Percentiles rank a stretch among this genome's conserved stretches.
Evolutionary conservation across 2,113 vertebrate genomes (phyloP).

Genomic region (Phycodurus eques): DNA sequence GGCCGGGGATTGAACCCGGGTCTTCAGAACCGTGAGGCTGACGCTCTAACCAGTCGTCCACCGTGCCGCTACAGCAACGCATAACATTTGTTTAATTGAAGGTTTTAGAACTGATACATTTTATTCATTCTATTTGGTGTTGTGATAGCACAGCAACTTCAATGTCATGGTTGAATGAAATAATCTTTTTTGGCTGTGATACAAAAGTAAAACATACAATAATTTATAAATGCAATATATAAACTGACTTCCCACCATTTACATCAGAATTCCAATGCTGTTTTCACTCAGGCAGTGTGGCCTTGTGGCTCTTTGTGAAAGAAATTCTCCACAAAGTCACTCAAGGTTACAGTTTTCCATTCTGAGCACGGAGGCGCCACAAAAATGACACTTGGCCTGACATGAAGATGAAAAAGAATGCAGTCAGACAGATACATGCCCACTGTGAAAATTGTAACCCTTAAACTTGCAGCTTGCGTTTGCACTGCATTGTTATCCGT

Average conservation of each 20-base stretch:
- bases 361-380: conserved; percentile 32
- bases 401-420: conserved; percentile 53
- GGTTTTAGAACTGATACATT: too few relatives aligned
- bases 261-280: not conserved
- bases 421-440: conserved; percentile 44
- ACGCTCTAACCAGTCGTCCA: too few relatives aligned
- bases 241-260: too few relatives aligned
- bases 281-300: not conserved
- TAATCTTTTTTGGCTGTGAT: not conserved
- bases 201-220: not conserved
- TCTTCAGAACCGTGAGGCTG: too few relatives aligned
- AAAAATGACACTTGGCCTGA: conserved; percentile 50
- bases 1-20: too few relatives aligned
- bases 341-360: conserved; percentile 44
- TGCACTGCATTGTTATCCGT: conserved; percentile 41
- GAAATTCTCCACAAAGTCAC: conserved; percentile 17
- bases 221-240: not conserved
- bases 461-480: conserved; percentile 32
- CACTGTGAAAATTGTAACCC: conserved; percentile 33
- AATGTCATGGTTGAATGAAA: not conserved
- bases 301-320: conserved; percentile 7
- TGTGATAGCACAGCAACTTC: too few relatives aligned
- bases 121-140: too few relatives aligned
- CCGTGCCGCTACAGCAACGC: too few relatives aligned
- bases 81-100: too few relatives aligned